phyloP scores from a whole-genome alignment of 2,888 invertebrate genomes.

The Plebejus melissa region DNA sequence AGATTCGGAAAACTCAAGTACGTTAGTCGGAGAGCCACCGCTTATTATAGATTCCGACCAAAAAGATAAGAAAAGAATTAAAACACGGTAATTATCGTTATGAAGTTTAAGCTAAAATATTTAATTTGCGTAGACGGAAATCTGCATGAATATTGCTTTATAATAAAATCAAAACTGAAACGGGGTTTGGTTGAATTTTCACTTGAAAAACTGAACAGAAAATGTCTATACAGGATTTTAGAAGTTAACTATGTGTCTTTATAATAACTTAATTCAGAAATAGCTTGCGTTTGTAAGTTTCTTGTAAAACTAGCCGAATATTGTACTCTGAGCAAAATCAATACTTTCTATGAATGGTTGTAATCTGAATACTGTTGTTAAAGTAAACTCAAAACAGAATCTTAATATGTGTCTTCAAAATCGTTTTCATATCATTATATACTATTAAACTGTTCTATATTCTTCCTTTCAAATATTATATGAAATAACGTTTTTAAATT shows the following conservation, averaged over 20 bases:
- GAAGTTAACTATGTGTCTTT: background rate
- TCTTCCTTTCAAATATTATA: background rate
- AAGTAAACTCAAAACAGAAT: background rate
- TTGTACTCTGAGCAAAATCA: background rate
- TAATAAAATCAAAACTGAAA: background rate
- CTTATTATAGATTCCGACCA: slow-evolving; percentile 52
- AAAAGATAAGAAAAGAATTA: slow-evolving; percentile 65
- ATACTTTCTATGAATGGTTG: background rate
- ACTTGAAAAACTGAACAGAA: background rate
- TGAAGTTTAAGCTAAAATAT: background rate
- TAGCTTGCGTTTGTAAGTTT: background rate
- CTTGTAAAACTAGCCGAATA: background rate
- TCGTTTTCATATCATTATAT: background rate
- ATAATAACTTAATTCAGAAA: background rate
- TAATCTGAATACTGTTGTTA: background rate
- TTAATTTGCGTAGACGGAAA: background rate
- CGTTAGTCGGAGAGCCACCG: slow-evolving; percentile 66
- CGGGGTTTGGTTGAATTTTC: background rate
- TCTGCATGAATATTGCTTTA: background rate
- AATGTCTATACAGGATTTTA: too few species aligned
- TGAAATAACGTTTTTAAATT: background rate
- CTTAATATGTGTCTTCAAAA: background rate
- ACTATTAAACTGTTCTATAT: background rate
- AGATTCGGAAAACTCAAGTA: slow-evolving; percentile 67
- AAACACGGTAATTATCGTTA: slow-evolving; percentile 56